phyloP scores from a whole-genome alignment of 2,888 invertebrate species.

The Mechanitis mazaeus region DNA sequence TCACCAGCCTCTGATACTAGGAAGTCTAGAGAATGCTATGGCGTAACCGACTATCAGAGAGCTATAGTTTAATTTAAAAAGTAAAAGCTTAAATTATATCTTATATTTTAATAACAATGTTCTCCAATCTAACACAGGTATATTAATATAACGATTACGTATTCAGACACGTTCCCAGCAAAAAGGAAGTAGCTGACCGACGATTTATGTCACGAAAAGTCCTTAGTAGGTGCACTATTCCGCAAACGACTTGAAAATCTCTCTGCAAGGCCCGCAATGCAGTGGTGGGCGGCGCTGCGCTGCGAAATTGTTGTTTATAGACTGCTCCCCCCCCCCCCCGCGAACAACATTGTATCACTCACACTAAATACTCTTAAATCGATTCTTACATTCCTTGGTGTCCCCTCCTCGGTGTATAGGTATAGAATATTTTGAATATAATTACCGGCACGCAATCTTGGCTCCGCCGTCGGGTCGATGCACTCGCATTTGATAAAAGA shows the following conservation, averaged over 20 bases:
- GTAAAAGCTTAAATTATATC: too few relatives aligned
- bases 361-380: slow-evolving; percentile 13
- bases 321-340: slow-evolving; percentile 13
- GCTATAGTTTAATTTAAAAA: too few relatives aligned
- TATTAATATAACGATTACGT: slow-evolving; percentile 2
- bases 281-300: slow-evolving; percentile 27
- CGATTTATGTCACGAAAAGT: slow-evolving; percentile 27
- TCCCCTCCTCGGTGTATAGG: not conserved
- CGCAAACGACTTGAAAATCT: slow-evolving; percentile 24
- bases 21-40: too few relatives aligned
- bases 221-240: slow-evolving; percentile 27
- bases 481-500: slow-evolving; percentile 34
- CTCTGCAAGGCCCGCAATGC: slow-evolving; percentile 34
- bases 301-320: slow-evolving; percentile 39
- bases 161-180: slow-evolving; percentile 22
- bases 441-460: slow-evolving; percentile 27
- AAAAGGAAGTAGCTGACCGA: slow-evolving; percentile 21
- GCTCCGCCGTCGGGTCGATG: slow-evolving; percentile 31
- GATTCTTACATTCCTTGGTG: slow-evolving; percentile 4
- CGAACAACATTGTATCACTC: slow-evolving; percentile 36
- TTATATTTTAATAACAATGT: too few relatives aligned
- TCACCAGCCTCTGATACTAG: not conserved
- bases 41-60: too few relatives aligned
- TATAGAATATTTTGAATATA: slow-evolving; percentile 26
- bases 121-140: too few relatives aligned